Percentiles rank a stretch among this genome's conserved stretches.
phyloP scores from a whole-genome alignment of 2,888 invertebrate genomes.

The Danaus chrysippus region DNA sequence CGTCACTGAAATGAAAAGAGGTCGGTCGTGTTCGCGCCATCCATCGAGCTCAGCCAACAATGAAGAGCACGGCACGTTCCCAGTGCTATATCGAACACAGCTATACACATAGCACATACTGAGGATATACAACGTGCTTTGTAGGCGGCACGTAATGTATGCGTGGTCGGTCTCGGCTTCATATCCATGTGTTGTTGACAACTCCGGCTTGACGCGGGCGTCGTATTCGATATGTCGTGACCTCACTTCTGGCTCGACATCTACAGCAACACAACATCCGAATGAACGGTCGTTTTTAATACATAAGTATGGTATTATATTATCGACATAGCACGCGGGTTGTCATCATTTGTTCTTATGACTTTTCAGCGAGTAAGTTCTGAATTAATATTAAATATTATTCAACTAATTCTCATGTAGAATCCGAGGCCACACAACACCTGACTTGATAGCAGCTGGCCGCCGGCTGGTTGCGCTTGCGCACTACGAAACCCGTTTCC shows the following conservation, averaged over 20 bases:
- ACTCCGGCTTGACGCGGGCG: constrained; percentile 47
- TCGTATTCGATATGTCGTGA: constrained; percentile 58
- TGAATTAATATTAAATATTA: too few relatives aligned
- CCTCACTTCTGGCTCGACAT: constrained; percentile 55
- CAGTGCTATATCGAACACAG: constrained; percentile 59
- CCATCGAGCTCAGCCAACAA: constrained; percentile 59
- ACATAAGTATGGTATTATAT: too few relatives aligned
- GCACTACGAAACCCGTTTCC: constrained; percentile 70
- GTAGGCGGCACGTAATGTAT: constrained; percentile 69
- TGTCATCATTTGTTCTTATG: too few relatives aligned
- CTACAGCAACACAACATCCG: constrained; percentile 51
- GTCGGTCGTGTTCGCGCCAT: constrained; percentile 63
- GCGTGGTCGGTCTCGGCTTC: constrained; percentile 61
- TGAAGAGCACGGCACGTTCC: constrained; percentile 49
- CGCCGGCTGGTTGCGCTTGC: constrained; percentile 65
- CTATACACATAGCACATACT: constrained; percentile 53
- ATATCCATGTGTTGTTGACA: constrained; percentile 56
- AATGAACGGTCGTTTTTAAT: constrained; percentile 46
- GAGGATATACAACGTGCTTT: constrained; percentile 55
- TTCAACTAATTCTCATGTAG: constrained; percentile 38
- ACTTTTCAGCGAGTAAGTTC: too few relatives aligned
- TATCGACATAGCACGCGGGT: too few relatives aligned
- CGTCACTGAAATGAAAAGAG: constrained; percentile 74
- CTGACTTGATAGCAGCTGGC: constrained; percentile 72
- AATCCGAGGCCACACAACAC: constrained; percentile 64